Base-by-base conservation (phyloP, 92 coral and sea anemone species). In the Palythoa grandis region DNA sequence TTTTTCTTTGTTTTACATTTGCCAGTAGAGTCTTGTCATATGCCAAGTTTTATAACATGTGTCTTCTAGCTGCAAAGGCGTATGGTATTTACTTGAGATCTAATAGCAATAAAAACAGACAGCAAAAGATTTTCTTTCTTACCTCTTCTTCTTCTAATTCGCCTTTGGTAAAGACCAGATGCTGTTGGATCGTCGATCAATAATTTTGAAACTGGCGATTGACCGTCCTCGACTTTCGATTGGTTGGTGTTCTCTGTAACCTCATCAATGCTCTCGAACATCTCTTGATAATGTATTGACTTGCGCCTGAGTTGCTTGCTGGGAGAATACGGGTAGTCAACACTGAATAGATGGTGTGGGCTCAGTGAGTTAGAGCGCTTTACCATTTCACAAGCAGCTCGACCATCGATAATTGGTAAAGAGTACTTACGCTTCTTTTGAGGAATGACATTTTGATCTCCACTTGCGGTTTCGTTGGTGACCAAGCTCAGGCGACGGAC, bases 401-500 rank as follows among this genome's bases (percentile, higher is more conserved):
- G 53, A 10, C 23, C 73, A 14, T 88, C 82, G 12, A 83, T 69
- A 9, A 75, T 40, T 3, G 91, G 91, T 35, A 88, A 54, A 7
- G 93, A 89, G 66, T 85, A 71, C 4, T 84, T 85, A 11, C 89
- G 92, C 14, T 19, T 70, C 35, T 7, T 40, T 40, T 86, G 47
- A 2, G 63, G 52, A 57, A 53, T 35, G 20, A 9, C 20, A 24
- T 1, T 48, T 70, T 20, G 43, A 24, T 22, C n/a, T 12, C 5
- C 71, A 14, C 7, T 58, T 35, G 63, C 74, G 7, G 40, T 70
- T 0, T 63, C 83, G 10, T n/a, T 54, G 19, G 89, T 53, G 25
- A 89, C 86, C 43, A 74, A 71, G 57, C 97, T 94, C 48, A 89
- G 82, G 29, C 93, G 92, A 25, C 91, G 89, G 72, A 88, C 84